Base-by-base conservation (phyloP, 2,888 invertebrate species). In the Thysanoteuthis rhombus region DNA sequence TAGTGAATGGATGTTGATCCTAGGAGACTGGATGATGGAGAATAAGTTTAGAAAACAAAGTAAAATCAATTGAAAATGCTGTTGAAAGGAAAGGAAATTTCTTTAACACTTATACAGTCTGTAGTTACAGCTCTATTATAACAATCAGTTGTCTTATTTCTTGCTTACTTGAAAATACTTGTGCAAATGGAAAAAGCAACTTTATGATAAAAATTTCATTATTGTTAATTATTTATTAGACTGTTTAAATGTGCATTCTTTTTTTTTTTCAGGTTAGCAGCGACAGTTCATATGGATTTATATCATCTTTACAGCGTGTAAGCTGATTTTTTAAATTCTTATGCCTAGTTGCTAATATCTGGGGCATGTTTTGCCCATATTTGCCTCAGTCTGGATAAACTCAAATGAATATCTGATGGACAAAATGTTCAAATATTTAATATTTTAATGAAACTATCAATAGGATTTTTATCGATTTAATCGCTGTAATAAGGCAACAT, bases 271-370 rank as follows among this genome's bases (percentile, higher is more conserved):
- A 96, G 96, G 95, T 96, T 75, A 96, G 95, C 94, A 95, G 95
- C 1, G 96, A 95, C 93, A 96, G 96, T 25, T 96, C 96, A 94
- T 95, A 94, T 95, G 96, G 95, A 36, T 91, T 96, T 28, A 94
- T 94, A 39, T 95, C 94, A 93, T 94, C 95, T 5, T 94, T 96
- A 90, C 95, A 96, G 28, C 96, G 96, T 94, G 96, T 96, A 94
- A 94, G 94, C 38, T 39, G 28, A 28, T 10, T 90, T 47, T 40
- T 42, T 5, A 28, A 75, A 32, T n/a, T n/a, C n/a, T n/a, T n/a
- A 75, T 75, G 8, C 1, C n/a, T 8, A 75, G 8, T n/a, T 75
- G 10, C 75, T 75, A 8, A n/a, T n/a, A 75, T 75, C n/a, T 75
- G 32, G 75, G 10, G 32, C 12, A 75, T 75, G 10, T n/a, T 75